Conservation (phyloP, 2,797 vertebrate species). For the Phalanger gymnotis region DNA sequence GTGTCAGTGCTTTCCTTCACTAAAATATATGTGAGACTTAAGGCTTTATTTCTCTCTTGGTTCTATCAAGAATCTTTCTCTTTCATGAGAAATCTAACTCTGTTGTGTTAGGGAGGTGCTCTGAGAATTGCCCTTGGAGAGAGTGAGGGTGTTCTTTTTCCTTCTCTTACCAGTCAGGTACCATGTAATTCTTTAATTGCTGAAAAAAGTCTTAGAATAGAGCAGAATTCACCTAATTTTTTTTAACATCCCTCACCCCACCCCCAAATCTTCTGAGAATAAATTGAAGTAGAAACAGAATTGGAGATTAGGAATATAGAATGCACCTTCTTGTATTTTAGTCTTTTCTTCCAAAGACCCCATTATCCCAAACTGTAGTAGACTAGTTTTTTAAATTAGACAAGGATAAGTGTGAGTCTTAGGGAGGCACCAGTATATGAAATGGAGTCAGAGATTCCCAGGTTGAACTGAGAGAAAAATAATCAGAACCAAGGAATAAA, state of each 20-base stretch:
- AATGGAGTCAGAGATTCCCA: neutral
- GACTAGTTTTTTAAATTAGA: neutral
- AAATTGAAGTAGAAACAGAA: conserved; percentile 6
- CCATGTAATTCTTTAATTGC: conserved; percentile 30
- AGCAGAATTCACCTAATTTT: conserved; percentile 13
- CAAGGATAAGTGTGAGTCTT: neutral
- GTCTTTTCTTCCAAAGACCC: neutral
- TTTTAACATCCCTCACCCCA: neutral
- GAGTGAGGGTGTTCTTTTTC: neutral
- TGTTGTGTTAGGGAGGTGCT: neutral
- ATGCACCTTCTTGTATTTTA: neutral
- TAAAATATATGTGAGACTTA: conserved; percentile 17
- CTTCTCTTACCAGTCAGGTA: conserved; percentile 8
- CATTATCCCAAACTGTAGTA: neutral
- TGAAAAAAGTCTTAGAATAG: conserved; percentile 27
- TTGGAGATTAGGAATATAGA: neutral
- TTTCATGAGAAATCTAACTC: conserved; percentile 26
- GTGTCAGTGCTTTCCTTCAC: conserved; percentile 35
- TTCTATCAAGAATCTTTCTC: conserved; percentile 20
- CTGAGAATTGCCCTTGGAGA: conserved; percentile 6
- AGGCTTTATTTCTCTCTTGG: neutral
- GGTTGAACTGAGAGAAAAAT: neutral
- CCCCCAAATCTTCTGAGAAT: conserved; percentile 15
- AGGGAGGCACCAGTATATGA: neutral
- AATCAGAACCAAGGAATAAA: neutral